Evolutionary conservation across 2,113 vertebrate genomes (phyloP).

Genomic region (Corythornis cristatus): DNA sequence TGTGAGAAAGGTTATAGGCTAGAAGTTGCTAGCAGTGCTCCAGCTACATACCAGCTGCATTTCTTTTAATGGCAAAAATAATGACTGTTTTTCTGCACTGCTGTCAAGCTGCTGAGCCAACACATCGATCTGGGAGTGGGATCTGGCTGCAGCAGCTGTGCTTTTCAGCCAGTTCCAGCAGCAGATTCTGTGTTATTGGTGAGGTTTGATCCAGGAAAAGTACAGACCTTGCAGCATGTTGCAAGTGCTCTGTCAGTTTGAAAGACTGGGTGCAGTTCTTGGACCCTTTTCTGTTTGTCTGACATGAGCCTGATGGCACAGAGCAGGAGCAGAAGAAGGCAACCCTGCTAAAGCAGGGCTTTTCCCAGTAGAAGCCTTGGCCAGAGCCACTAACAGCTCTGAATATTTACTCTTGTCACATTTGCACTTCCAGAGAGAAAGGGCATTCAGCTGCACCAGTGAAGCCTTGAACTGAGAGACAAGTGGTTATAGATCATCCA

Average conservation of each 20-base stretch:
- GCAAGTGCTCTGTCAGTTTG: neutral
- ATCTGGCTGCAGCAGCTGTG: neutral
- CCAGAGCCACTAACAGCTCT: neutral
- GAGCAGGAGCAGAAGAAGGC: neutral
- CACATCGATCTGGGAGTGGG: neutral
- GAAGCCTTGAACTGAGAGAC: neutral
- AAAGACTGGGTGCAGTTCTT: neutral
- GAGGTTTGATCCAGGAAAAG: neutral
- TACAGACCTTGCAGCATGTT: slow-evolving; percentile 6
- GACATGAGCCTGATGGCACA: neutral
- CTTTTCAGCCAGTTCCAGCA: slow-evolving; percentile 17
- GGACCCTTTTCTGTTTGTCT: neutral
- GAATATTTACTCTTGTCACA: neutral
- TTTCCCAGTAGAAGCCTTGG: neutral
- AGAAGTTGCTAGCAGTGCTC: neutral
- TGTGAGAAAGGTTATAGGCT: neutral
- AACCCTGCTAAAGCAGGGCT: neutral
- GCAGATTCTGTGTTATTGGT: neutral
- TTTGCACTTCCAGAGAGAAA: neutral
- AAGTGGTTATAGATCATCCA: neutral
- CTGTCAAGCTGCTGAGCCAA: slow-evolving; percentile 46
- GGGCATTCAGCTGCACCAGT: neutral
- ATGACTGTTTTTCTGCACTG: slow-evolving; percentile 10
- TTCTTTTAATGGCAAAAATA: slow-evolving; percentile 39
- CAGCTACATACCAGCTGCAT: slow-evolving; percentile 18